Evolutionary conservation across 2,888 invertebrate genomes (phyloP).

Genomic region (Sicus ferrugineus): DNA sequence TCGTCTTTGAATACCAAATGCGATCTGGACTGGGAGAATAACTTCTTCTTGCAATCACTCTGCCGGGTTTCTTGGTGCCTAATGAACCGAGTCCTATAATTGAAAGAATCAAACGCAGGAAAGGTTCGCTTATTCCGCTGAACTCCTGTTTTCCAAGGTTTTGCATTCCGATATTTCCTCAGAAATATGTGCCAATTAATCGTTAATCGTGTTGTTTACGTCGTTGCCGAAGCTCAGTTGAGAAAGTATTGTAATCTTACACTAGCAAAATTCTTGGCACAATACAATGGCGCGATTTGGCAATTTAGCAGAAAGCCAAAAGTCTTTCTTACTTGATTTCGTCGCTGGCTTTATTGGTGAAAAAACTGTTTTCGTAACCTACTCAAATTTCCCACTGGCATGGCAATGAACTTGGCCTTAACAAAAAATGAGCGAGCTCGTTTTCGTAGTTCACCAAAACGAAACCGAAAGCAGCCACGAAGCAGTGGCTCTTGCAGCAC

Average conservation of each 20-base stretch:
- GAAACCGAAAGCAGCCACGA: constrained; percentile 30
- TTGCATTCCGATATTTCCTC: too few species aligned
- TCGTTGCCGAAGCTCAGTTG: constrained; percentile 8
- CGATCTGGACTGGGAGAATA: too few species aligned
- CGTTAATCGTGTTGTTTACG: too few species aligned
- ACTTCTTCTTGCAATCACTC: too few species aligned
- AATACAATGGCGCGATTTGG: constrained; percentile 1
- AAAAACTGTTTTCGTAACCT: not conserved
- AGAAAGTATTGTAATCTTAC: constrained; percentile 31
- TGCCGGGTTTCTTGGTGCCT: too few species aligned
- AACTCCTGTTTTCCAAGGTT: too few species aligned
- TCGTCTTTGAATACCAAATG: too few species aligned
- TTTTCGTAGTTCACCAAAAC: constrained; percentile 8
- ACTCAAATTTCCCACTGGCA: constrained; percentile 2
- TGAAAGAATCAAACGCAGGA: too few species aligned
- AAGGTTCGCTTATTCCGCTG: too few species aligned
- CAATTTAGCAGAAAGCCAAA: constrained; percentile 11
- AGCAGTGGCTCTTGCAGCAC: not conserved
- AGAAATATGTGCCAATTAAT: too few species aligned
- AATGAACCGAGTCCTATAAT: too few species aligned
- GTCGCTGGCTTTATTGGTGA: not conserved
- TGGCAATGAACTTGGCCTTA: constrained; percentile 41
- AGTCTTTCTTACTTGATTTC: constrained; percentile 6
- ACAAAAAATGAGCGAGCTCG: constrained; percentile 19
- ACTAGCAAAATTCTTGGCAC: constrained; percentile 14